phyloP scores from a whole-genome alignment of 1,140 invertebrate species.

The Megalopta genalis region DNA sequence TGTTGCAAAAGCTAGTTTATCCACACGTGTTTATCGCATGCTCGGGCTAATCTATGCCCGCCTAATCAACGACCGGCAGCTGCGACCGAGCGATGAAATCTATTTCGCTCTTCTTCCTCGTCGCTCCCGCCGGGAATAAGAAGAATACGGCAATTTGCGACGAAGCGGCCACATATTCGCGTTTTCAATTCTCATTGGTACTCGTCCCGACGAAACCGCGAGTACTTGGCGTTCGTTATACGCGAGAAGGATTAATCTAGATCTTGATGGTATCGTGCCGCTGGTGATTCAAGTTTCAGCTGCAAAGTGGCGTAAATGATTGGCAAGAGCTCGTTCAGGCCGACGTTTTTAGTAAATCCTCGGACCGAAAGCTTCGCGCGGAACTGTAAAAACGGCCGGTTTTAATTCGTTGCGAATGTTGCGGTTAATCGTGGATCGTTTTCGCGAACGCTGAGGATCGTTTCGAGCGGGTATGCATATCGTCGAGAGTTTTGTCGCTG shows the following conservation, averaged over 20 bases:
- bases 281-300: not conserved
- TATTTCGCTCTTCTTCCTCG: conserved; percentile 2
- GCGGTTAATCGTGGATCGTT: not conserved
- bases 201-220: conserved; percentile 9
- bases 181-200: conserved; percentile 38
- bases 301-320: conserved; percentile 27
- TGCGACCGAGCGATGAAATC: not conserved
- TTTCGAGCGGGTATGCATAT: no score
- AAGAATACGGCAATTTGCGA: not conserved
- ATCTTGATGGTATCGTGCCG: conserved; percentile 43
- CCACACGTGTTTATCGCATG: conserved; percentile 19
- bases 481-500: no score
- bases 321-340: not conserved
- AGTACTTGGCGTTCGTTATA: conserved; percentile 33
- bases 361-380: not conserved
- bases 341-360: not conserved
- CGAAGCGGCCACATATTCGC: not conserved
- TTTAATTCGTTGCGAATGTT: not conserved
- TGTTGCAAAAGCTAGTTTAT: conserved; percentile 31
- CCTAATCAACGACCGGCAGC: conserved; percentile 29
- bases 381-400: not conserved
- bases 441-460: no score
- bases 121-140: not conserved
- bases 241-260: conserved; percentile 38
- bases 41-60: conserved; percentile 13